Percentiles rank a stretch among this genome's conserved stretches.
Conservation (phyloP, 2,113 vertebrate species). For the Oncorhynchus kisutch region DNA sequence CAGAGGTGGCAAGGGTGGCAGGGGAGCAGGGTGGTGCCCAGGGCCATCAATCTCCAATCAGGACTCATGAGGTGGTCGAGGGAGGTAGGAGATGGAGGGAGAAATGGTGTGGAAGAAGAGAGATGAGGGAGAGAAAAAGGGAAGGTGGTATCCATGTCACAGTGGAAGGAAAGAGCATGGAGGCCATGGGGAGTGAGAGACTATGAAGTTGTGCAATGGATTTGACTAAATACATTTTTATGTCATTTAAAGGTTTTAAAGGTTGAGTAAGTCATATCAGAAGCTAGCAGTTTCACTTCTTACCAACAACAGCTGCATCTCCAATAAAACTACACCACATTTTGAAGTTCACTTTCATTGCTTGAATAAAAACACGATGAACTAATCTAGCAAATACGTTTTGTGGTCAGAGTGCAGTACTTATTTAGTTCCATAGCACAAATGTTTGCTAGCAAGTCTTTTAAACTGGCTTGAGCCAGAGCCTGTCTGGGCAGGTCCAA, state of each 20-base stretch:
- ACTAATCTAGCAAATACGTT: not conserved
- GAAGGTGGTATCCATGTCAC: not conserved
- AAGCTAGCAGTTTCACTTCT: no score
- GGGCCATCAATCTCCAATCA: conserved; percentile 21
- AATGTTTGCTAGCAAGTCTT: no score
- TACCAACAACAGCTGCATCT: no score
- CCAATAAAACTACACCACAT: no score
- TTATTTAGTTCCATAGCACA: no score
- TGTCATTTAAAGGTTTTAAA: no score
- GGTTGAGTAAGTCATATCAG: no score
- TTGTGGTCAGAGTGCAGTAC: not conserved
- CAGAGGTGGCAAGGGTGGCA: not conserved
- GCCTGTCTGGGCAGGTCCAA: no score
- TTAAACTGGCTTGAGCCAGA: no score
- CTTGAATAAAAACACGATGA: not conserved
- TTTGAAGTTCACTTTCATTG: no score
- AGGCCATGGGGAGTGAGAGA: not conserved
- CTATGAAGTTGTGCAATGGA: not conserved
- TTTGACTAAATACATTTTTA: no score
- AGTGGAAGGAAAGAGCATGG: not conserved
- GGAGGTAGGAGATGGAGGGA: not conserved
- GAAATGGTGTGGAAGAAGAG: conserved; percentile 5
- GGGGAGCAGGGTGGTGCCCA: not conserved
- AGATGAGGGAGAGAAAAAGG: not conserved
- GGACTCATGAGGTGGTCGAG: not conserved